Base-by-base conservation (phyloP, 1,140 invertebrate genomes). In the Drosophila parabipectinata region DNA sequence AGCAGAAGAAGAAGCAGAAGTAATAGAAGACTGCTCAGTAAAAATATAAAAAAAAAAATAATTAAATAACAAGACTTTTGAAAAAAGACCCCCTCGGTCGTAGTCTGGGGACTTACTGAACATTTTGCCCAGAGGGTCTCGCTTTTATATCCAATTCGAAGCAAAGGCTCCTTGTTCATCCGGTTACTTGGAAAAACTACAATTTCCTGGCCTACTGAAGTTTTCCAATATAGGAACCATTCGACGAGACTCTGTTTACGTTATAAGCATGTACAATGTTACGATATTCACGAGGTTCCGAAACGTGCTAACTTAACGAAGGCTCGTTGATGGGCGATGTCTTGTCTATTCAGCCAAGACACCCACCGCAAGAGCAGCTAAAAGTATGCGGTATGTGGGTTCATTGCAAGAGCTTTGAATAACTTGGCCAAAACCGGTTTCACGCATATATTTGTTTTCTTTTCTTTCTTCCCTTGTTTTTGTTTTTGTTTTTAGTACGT, bases 401-500 rank as follows among this genome's bases (percentile, higher is more conserved):
- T 28, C 21, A 14, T n/a, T 14, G 6, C 0, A 4, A 52, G 52
- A 67, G 60, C 63, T 67, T n/a, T 3, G 5, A 10, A 10, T 48
- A 24, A 8, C 12, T 61, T 4, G 39, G 26, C 44, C 15, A 10
- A 64, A 67, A 71, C 67, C 44, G 64, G 67, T 34, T 32, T 9
- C 15, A 8, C 3, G 15, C 30, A 5, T 12, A 30, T 6, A 56
- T 30, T 41, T 56, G 51, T 73, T 60, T 68, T 62, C 71, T 60
- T 55, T 51, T 34, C 60, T 14, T 48, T 62, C 37, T 41, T 52
- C 47, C 32, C 54, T 32, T 62, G 68, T 81, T 74, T 72, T 87
- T 87, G 61, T 82, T 79, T 64, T 73, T 72, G 76, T 76, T 54
- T 41, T 76, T 66, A 39, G 67, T 59, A 60, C 32, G 56, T 78